These are phyloP conservation scores for Dorcus parallelipipedus DNA, from an alignment of 2,888 invertebrate species.

Conservation along the genomic window DNA sequence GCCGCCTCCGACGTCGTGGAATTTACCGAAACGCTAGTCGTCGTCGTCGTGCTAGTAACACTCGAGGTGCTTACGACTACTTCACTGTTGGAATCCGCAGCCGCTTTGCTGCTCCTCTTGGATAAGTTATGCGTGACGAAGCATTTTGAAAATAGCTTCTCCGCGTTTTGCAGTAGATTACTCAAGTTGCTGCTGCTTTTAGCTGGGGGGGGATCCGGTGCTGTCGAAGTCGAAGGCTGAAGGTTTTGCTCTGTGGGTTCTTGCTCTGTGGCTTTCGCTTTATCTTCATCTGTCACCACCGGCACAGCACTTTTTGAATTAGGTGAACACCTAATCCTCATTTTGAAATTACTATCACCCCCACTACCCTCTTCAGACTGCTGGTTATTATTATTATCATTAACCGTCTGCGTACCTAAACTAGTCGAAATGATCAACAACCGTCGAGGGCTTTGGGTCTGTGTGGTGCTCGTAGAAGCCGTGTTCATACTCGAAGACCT, in stretches of 20 bases:
- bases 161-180: conserved; percentile 6
- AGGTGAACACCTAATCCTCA: conserved; percentile 27
- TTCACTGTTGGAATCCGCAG: too few species aligned
- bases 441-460: conserved; percentile 18
- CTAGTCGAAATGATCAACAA: conserved; percentile 12
- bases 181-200: not conserved
- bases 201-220: not conserved
- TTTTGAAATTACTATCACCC: conserved; percentile 14
- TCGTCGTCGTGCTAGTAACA: too few species aligned
- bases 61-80: too few species aligned
- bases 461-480: conserved; percentile 23
- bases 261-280: not conserved
- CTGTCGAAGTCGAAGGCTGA: not conserved
- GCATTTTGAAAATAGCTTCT: not conserved
- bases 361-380: not conserved
- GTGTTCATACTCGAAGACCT: conserved; percentile 10
- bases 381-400: not conserved
- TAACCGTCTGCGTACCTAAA: not conserved
- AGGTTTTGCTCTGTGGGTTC: not conserved
- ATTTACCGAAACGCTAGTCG: too few species aligned
- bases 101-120: too few species aligned
- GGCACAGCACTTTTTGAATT: not conserved
- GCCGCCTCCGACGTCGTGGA: too few species aligned
- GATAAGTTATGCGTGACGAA: too few species aligned
- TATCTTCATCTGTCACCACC: not conserved